A percentile compares a stretch with the other conserved stretches of the same genome.
Conservation (phyloP, 2,113 vertebrate species). For the Melanerpes aurifrons region DNA sequence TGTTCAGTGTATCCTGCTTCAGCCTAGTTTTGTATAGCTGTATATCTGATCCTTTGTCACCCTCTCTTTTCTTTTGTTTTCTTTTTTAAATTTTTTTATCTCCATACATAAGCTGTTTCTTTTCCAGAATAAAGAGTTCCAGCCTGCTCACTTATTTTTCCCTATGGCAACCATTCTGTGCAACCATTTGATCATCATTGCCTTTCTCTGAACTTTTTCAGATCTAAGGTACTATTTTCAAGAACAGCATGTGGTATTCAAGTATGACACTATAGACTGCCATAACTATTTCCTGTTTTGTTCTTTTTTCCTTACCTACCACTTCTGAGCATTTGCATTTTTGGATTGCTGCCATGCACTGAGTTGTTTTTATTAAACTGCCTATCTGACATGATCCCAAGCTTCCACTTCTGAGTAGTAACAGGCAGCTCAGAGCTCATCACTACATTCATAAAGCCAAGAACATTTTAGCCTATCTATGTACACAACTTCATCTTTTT, state of each 20-base stretch:
- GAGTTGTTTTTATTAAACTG: neutral
- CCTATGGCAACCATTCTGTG: neutral
- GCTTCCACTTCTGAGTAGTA: neutral
- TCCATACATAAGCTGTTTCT: neutral
- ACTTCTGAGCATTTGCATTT: neutral
- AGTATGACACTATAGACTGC: neutral
- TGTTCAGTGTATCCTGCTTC: neutral
- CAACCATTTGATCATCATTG: neutral
- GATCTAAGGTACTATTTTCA: neutral
- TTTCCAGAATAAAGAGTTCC: neutral
- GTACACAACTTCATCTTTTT: neutral
- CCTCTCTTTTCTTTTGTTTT: neutral
- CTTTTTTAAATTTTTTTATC: neutral
- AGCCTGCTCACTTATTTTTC: neutral
- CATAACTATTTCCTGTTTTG: neutral
- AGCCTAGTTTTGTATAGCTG: neutral
- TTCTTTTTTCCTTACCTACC: neutral
- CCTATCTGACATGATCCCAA: neutral
- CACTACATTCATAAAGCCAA: neutral
- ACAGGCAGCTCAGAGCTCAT: neutral
- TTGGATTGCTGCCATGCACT: neutral
- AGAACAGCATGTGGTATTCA: neutral
- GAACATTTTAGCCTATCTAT: neutral
- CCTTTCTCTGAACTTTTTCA: neutral
- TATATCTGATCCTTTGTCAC: neutral